phyloP scores from a whole-genome alignment of 2,888 invertebrate species.

The Cylindroiulus punctatus region DNA sequence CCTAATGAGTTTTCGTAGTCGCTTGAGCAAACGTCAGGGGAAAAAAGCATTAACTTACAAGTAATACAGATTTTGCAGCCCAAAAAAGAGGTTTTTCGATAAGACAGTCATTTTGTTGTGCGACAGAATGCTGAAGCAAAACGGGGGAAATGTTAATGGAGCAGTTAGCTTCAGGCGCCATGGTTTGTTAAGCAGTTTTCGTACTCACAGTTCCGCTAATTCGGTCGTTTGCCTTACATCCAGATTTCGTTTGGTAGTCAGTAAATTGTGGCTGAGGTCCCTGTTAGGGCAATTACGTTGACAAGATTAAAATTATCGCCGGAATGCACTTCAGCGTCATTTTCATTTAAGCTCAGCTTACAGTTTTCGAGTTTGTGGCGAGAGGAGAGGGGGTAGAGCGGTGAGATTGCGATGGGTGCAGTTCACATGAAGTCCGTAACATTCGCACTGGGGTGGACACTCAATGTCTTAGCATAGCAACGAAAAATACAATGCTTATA shows the following conservation, averaged over 20 bases:
- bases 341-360: conserved; percentile 56
- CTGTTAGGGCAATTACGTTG: conserved; percentile 45
- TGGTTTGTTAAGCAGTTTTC: conserved; percentile 38
- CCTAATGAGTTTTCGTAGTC: background rate
- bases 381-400: conserved; percentile 56
- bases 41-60: conserved; percentile 59
- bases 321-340: background rate
- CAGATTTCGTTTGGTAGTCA: conserved; percentile 52
- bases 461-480: conserved; percentile 59
- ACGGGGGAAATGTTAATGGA: conserved; percentile 46
- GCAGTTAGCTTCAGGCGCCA: background rate
- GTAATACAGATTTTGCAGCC: conserved; percentile 61
- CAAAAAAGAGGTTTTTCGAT: conserved; percentile 59
- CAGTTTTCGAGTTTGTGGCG: conserved; percentile 60
- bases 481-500: background rate
- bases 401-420: conserved; percentile 61
- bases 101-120: conserved; percentile 61
- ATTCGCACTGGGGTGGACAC: conserved; percentile 61
- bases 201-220: conserved; percentile 57
- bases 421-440: conserved; percentile 60
- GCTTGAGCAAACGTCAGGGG: background rate
- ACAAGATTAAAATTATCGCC: conserved; percentile 17
- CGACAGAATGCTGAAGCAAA: conserved; percentile 60
- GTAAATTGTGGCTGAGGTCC: conserved; percentile 54
- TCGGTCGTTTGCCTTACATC: conserved; percentile 25